A percentile compares a stretch with the other conserved stretches of the same genome.
phyloP scores from a whole-genome alignment of 2,113 vertebrate species.

The Nothoprocta perdicaria region DNA sequence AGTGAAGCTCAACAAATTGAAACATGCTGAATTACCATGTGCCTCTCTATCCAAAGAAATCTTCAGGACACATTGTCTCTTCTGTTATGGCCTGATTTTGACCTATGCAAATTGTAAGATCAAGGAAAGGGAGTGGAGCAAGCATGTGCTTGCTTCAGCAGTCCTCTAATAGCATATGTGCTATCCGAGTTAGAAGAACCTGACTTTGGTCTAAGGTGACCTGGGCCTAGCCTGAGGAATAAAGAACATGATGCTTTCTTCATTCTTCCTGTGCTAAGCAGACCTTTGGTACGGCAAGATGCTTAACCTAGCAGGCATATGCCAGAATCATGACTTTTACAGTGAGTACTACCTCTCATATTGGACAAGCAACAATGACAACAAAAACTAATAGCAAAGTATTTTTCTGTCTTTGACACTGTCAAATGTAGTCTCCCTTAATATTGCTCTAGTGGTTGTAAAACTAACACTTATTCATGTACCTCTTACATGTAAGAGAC shows the following conservation, averaged over 20 bases:
- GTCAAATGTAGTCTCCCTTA: accelerated
- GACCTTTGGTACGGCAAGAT: background rate
- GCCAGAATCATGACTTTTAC: background rate
- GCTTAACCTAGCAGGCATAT: accelerated
- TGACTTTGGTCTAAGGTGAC: background rate
- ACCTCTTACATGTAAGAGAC: background rate
- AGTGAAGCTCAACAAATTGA: background rate
- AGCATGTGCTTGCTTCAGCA: background rate
- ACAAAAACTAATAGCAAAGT: background rate
- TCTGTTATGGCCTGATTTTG: background rate
- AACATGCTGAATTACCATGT: background rate
- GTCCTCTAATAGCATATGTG: background rate
- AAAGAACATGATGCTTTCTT: background rate
- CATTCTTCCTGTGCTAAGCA: background rate
- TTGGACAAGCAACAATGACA: background rate
- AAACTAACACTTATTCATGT: background rate
- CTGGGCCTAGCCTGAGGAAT: background rate
- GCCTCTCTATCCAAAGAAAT: background rate
- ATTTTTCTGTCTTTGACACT: background rate
- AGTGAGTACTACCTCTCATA: background rate
- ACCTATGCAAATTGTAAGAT: background rate
- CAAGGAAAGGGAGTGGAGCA: background rate
- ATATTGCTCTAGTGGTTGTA: background rate
- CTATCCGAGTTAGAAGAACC: background rate
- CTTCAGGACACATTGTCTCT: background rate